Evolutionary conservation across 2,113 vertebrate genomes (phyloP).

Genomic region (Arothron firmamentum): DNA sequence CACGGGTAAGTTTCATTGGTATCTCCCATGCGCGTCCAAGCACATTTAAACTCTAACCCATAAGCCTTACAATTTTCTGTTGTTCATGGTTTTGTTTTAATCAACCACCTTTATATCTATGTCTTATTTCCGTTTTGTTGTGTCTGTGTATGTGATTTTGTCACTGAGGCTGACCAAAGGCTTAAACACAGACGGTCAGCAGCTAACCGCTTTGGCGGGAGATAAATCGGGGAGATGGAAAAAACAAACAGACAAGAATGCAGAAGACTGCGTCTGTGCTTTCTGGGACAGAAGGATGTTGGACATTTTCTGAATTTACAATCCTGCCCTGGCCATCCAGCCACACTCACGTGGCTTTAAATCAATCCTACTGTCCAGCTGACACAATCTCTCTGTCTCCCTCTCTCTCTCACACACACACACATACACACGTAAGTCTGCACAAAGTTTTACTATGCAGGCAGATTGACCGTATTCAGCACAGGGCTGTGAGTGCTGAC

Average conservation of each 20-base stretch:
- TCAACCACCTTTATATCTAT: slow-evolving; percentile 1
- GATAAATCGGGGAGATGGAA: slow-evolving; percentile 9
- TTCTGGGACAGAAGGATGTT: slow-evolving; percentile 12
- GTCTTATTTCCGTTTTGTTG: background rate
- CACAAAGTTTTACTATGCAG: slow-evolving; percentile 54
- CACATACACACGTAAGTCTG: slow-evolving; percentile 8
- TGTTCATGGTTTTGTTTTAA: background rate
- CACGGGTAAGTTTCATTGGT: slow-evolving; percentile 81
- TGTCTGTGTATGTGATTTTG: slow-evolving; percentile 16
- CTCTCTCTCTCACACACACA: slow-evolving; percentile 4
- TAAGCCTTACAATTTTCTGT: background rate
- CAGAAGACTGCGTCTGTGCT: slow-evolving; percentile 21
- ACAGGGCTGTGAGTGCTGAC: slow-evolving; percentile 62
- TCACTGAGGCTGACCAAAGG: slow-evolving; percentile 22
- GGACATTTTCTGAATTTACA: slow-evolving; percentile 40
- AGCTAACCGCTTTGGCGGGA: slow-evolving; percentile 21
- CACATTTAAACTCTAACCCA: slow-evolving; percentile 10
- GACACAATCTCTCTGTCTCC: slow-evolving; percentile 17
- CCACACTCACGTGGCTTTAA: slow-evolving; percentile 30
- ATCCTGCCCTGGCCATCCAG: slow-evolving; percentile 44
- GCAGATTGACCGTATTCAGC: slow-evolving; percentile 64
- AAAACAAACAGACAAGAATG: slow-evolving; percentile 11
- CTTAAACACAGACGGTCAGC: slow-evolving; percentile 24
- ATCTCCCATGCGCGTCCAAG: slow-evolving; percentile 3
- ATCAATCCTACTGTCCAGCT: slow-evolving; percentile 31